A percentile compares a stretch with the other conserved stretches of the same genome.
Conservation (phyloP, 2,113 vertebrate genomes). For the Amblyopsis rosae region DNA sequence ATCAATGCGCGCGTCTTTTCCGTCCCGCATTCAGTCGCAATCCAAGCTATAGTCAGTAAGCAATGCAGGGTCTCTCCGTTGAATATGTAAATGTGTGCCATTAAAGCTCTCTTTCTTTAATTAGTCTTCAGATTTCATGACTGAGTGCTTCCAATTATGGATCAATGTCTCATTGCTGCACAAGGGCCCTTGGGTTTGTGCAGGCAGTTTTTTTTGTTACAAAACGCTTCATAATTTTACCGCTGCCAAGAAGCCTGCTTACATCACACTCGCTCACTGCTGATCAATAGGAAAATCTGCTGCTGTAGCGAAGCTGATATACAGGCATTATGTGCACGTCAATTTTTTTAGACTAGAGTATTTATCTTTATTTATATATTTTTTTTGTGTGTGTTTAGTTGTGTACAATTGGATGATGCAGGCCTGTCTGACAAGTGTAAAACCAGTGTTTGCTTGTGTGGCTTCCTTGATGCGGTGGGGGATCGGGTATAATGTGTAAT, state of each 20-base stretch:
- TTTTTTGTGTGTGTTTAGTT: no score
- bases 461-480: constrained; percentile 3
- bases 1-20: constrained; percentile 26
- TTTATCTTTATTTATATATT: no score
- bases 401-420: no score
- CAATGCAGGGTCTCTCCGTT: constrained; percentile 44
- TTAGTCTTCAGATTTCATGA: constrained; percentile 78
- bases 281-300: constrained; percentile 52
- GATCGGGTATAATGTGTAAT: constrained; percentile 35
- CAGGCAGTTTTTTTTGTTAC: constrained; percentile 48
- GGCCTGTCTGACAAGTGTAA: constrained; percentile 9
- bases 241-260: constrained; percentile 36
- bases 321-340: constrained; percentile 10
- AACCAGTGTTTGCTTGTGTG: constrained; percentile 10
- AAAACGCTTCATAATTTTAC: constrained; percentile 63
- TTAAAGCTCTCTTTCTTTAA: constrained; percentile 76
- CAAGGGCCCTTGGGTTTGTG: constrained; percentile 49
- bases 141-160: constrained; percentile 77
- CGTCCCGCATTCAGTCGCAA: constrained; percentile 22
- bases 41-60: constrained; percentile 25
- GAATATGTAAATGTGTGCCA: constrained; percentile 71
- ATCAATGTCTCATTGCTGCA: constrained; percentile 77
- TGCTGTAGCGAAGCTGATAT: constrained; percentile 30
- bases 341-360: neutral
- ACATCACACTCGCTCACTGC: constrained; percentile 38